phyloP scores from a whole-genome alignment of 2,113 vertebrate genomes.

The Turnix velox region DNA sequence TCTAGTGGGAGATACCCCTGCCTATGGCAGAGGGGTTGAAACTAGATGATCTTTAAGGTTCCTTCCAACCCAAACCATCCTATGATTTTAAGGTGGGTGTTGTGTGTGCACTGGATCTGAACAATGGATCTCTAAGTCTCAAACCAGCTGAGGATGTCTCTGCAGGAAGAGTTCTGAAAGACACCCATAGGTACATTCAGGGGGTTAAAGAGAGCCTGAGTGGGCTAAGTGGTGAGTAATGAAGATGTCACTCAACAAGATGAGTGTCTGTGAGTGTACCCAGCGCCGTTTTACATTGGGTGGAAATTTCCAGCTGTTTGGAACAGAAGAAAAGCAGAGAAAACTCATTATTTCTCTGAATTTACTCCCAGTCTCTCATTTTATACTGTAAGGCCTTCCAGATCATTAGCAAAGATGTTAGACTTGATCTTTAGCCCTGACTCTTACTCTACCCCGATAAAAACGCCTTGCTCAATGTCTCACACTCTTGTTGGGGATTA shows the following conservation, averaged over 20 bases:
- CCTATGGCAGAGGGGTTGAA: too few relatives aligned
- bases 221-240: constrained; percentile 33
- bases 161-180: not conserved
- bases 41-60: too few relatives aligned
- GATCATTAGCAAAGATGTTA: not conserved
- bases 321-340: not conserved
- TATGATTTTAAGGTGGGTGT: too few relatives aligned
- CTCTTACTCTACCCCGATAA: not conserved
- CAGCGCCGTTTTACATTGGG: not conserved
- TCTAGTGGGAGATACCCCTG: too few relatives aligned
- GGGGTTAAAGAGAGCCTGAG: constrained; percentile 30
- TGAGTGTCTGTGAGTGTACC: not conserved
- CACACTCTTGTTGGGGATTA: not conserved
- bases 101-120: rapidly evolving
- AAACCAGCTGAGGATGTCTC: not conserved
- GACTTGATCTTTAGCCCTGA: not conserved
- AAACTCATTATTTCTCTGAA: not conserved
- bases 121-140: not conserved
- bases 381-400: not conserved
- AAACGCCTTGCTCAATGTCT: not conserved
- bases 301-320: constrained; percentile 25
- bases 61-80: too few relatives aligned
- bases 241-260: not conserved
- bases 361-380: not conserved
- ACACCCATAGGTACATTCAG: rapidly evolving